Evolutionary conservation across 2,113 vertebrate genomes (phyloP).

Genomic region (Labeo rohita): DNA sequence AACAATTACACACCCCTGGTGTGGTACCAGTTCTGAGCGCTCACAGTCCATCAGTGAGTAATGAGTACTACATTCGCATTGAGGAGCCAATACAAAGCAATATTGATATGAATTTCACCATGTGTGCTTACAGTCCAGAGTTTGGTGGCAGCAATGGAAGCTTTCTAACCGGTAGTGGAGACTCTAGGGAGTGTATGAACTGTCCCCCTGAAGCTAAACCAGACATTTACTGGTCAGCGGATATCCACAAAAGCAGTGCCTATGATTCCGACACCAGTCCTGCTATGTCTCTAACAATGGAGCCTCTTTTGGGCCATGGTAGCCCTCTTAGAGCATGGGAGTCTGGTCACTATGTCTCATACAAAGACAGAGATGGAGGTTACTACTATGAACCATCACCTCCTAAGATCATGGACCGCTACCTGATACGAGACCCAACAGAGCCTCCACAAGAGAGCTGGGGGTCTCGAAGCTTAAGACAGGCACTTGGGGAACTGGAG

Average conservation of each 20-base stretch:
- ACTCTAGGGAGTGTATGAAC: constrained; percentile 72
- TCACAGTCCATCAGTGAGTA: constrained; percentile 88
- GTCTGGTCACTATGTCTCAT: constrained; percentile 80
- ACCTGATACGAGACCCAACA: constrained; percentile 69
- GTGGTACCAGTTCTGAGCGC: constrained; percentile 90
- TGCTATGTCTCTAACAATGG: constrained; percentile 83
- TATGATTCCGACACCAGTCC: constrained; percentile 82
- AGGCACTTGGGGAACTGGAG: constrained; percentile 78
- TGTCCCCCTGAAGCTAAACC: constrained; percentile 70
- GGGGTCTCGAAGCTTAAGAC: constrained; percentile 76
- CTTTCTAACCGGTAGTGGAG: constrained; percentile 68
- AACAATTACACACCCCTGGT: constrained; percentile 77
- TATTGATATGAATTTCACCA: constrained; percentile 81
- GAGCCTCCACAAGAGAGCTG: constrained; percentile 70
- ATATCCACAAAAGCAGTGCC: constrained; percentile 68
- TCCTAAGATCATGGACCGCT: constrained; percentile 62
- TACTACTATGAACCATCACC: constrained; percentile 77
- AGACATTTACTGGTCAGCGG: constrained; percentile 75
- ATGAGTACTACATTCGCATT: constrained; percentile 94
- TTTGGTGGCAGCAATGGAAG: constrained; percentile 75
- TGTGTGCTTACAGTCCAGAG: constrained; percentile 81
- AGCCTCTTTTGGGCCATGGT: constrained; percentile 83
- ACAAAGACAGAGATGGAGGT: constrained; percentile 78
- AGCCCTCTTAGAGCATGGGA: constrained; percentile 75
- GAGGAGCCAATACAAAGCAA: constrained; percentile 84